Base-by-base conservation (phyloP, 2,797 vertebrate species). In the Clarias pachynema region DNA sequence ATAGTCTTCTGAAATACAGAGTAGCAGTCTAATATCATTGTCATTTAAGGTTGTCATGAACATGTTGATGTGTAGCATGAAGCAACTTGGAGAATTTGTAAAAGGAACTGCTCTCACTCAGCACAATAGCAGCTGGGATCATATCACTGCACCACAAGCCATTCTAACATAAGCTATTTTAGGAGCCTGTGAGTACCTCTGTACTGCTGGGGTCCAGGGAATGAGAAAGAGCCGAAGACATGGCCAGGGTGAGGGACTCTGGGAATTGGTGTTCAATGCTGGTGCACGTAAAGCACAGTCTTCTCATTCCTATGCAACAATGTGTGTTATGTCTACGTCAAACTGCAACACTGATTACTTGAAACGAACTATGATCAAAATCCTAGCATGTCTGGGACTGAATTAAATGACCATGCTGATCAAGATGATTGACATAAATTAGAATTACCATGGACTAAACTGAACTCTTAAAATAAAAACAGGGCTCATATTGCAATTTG, bases 161-260 rank as follows among this genome's bases (percentile, higher is more conserved):
- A 88, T 89, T 89, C 85, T 83, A 84, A 85, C 85, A 89, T 82
- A 82, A 73, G 87, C 89, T 91, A 91, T 91, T 91, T 89, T 88
- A 84, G 84, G 86, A 68, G 15, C 59, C 79, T 84, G 85, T 82
- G 49, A 87, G 83, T 83, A 82, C 84, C 81, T 82, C 85, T 87
- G 85, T 70, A 78, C 86, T 70, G 80, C 84, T 84, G n/a, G 63
- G 84, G 87, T 87, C 84, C 69, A 65, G 40, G 65, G 84, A 86
- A 85, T 81, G 72, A 79, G 82, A 84, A 88, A 44, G 70, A 84
- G 79, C 72, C 74, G 57, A 87, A 87, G 74, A 84, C 81, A 81
- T 31, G 82, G 81, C 74, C 63, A 79, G 49, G 44, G 29, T 65
- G 37, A 85, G 31, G 29, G 84, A 87, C 79, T 89, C 78, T 40